phyloP scores from a whole-genome alignment of 2,888 invertebrate species.

The Dasypogon diadema region DNA sequence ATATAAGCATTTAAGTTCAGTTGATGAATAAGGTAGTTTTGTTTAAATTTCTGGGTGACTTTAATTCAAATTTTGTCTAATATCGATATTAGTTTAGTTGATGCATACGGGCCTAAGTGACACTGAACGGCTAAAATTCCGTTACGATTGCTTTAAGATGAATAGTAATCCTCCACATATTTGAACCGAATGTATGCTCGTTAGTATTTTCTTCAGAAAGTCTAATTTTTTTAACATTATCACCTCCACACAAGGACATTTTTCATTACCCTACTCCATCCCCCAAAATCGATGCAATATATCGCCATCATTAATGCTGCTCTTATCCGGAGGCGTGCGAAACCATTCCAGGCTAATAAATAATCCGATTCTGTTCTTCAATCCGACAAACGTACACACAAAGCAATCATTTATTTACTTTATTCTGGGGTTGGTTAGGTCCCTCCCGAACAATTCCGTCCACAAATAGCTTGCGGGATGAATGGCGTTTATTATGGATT shows the following conservation, averaged over 20 bases:
- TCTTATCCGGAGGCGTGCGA: constrained; percentile 51
- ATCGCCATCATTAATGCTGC: constrained; percentile 49
- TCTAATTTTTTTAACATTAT: not conserved
- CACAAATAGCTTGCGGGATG: constrained; percentile 54
- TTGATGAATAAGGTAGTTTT: too few species aligned
- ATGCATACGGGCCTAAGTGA: too few species aligned
- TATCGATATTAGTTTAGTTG: too few species aligned
- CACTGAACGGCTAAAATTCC: too few species aligned
- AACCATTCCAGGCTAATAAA: constrained; percentile 52
- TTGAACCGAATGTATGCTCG: too few species aligned
- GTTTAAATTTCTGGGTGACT: too few species aligned
- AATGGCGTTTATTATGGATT: constrained; percentile 56
- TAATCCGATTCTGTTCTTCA: constrained; percentile 55
- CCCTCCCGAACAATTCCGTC: constrained; percentile 34
- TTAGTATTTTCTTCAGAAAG: too few species aligned
- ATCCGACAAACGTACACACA: constrained; percentile 47
- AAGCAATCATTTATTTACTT: constrained; percentile 56
- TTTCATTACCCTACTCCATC: not conserved
- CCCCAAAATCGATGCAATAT: not conserved
- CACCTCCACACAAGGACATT: not conserved
- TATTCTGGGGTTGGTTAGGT: not conserved
- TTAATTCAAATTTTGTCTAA: too few species aligned
- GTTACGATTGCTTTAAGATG: too few species aligned
- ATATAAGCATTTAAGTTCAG: too few species aligned
- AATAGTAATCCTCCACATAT: too few species aligned